Evolutionary conservation across 2,888 invertebrate genomes (phyloP), one percentile per base, ranked within the genome.

Genomic region (Crossocerus cetratus): DNA sequence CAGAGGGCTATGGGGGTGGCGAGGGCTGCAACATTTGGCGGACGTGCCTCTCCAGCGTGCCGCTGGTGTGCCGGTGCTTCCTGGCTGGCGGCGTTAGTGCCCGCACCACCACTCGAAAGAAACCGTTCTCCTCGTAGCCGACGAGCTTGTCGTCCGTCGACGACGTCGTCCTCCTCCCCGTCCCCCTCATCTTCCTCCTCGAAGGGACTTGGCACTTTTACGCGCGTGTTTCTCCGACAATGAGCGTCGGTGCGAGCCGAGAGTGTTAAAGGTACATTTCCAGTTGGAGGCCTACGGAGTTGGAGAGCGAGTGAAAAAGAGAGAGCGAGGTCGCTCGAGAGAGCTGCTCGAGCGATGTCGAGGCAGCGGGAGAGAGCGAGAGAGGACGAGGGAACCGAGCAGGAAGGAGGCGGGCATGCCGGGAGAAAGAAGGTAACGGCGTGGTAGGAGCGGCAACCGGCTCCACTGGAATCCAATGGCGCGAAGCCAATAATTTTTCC

Each of bases 391-490:
- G 5, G 23, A 8, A n/a, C n/a, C 20, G 53, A 61, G 44, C 18
- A 53, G 60, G 54, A 49, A 61, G 57, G 53, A 22, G 13, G 73
- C 63, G 56, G 64, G 56, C 53, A 64, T 63, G 32, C 75, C 72
- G 63, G 76, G 64, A 77, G 63, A 77, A 76, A 72, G 79, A 81
- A 88, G 84, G 84, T 86, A 87, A 87, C 86, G 86, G 87, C 84
- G 83, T 71, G 84, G 80, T 80, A 87, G 87, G 87, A 89, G 88
- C 86, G 88, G 86, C 82, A 88, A 89, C 88, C 89, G 88, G 87
- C 88, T 86, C 84, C 83, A 84, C 87, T 87, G 87, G 86, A 84
- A 86, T 78, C 86, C 89, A 89, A 83, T 86, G 89, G 89, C 89
- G 89, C 87, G 81, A 88, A 81, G 77, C 76, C 71, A 71, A 71